phyloP scores from a whole-genome alignment of 2,797 vertebrate species.

The Oreortyx pictus region DNA sequence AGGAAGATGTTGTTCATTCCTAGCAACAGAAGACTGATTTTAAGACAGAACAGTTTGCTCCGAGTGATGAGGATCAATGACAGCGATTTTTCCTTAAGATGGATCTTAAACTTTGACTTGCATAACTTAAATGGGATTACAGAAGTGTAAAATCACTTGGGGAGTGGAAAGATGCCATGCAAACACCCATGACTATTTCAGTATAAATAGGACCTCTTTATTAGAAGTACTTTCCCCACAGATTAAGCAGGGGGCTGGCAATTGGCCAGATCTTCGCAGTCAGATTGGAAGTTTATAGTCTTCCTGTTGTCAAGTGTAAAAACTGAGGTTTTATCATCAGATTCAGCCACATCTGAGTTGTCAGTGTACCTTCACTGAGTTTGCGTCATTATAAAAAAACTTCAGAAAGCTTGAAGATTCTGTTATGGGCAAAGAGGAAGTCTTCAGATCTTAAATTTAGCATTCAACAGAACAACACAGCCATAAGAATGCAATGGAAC shows the following conservation, averaged over 20 bases:
- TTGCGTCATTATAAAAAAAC: background rate
- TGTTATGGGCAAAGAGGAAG: background rate
- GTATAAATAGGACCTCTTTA: background rate
- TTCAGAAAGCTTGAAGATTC: background rate
- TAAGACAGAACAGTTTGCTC: background rate
- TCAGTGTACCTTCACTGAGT: background rate
- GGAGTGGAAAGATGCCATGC: background rate
- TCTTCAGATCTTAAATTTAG: background rate
- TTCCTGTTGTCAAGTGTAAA: background rate
- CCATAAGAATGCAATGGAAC: background rate
- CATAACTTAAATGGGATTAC: rapidly evolving
- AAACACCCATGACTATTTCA: background rate
- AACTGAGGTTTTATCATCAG: background rate
- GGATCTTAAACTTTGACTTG: background rate
- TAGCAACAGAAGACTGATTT: background rate
- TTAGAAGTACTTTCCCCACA: background rate
- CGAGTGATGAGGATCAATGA: rapidly evolving
- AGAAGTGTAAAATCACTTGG: background rate
- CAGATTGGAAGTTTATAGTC: background rate
- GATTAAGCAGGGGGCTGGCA: background rate
- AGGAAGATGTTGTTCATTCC: background rate
- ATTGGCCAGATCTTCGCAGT: background rate
- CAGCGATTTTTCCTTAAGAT: background rate
- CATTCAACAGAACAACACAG: background rate
- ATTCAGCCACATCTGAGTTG: background rate